Conservation (phyloP, 2,888 invertebrate species). For the Hirtodrosophila duncani region DNA sequence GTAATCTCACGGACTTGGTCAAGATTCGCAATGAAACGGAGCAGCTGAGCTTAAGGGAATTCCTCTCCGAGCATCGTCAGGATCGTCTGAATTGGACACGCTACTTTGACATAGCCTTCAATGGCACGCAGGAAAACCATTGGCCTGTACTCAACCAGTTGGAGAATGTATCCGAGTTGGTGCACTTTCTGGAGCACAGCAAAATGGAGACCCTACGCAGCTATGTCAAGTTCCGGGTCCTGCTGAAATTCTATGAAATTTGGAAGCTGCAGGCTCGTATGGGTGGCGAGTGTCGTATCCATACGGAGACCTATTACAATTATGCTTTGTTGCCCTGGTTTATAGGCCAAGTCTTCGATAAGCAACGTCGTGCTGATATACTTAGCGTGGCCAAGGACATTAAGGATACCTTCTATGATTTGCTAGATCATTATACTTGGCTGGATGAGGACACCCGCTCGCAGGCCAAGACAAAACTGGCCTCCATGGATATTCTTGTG, state of each 20-base stretch:
- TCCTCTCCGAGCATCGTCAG: constrained; percentile 53
- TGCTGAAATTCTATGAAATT: constrained; percentile 64
- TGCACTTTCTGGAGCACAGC: constrained; percentile 49
- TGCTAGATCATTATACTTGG: constrained; percentile 68
- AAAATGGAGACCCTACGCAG: constrained; percentile 33
- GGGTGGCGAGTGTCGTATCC: constrained; percentile 58
- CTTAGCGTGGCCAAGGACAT: constrained; percentile 60
- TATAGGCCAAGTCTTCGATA: constrained; percentile 66
- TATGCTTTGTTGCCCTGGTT: constrained; percentile 75
- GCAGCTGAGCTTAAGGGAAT: constrained; percentile 45
- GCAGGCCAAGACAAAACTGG: constrained; percentile 65
- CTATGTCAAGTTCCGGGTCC: constrained; percentile 63
- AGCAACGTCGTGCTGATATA: constrained; percentile 63
- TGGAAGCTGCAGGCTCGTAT: constrained; percentile 55
- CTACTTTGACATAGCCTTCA: constrained; percentile 69
- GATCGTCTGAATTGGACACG: constrained; percentile 73
- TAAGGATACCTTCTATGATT: constrained; percentile 64
- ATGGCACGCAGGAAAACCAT: constrained; percentile 46
- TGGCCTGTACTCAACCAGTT: constrained; percentile 65
- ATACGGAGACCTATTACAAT: constrained; percentile 60
- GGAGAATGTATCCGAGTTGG: constrained; percentile 50
- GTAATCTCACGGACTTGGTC: constrained; percentile 50
- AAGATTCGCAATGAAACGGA: constrained; percentile 48
- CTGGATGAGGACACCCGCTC: constrained; percentile 73
- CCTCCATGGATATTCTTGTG: constrained; percentile 71